Percentiles rank a stretch among this genome's conserved stretches.
phyloP scores from a whole-genome alignment of 2,113 vertebrate genomes.

The Percina caprodes region DNA sequence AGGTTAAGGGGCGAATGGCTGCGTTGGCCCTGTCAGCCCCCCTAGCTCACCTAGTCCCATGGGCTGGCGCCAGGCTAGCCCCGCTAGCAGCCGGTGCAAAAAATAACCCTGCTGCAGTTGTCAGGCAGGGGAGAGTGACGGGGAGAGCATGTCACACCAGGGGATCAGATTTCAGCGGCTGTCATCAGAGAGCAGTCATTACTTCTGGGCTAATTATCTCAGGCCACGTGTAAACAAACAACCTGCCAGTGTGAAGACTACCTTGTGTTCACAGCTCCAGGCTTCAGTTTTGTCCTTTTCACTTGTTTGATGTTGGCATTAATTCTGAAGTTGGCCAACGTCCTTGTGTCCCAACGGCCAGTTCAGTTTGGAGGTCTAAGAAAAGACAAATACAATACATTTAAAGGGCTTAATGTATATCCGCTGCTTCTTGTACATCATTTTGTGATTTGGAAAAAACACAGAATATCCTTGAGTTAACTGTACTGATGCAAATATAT shows the following conservation, averaged over 20 bases:
- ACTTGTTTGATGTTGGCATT: constrained; percentile 35
- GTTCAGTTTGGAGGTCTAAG: background rate
- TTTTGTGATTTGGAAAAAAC: background rate
- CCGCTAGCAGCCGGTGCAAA: constrained; percentile 75
- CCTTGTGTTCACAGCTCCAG: constrained; percentile 72
- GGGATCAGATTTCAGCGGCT: constrained; percentile 83
- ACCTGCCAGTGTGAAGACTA: constrained; percentile 72
- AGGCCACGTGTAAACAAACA: constrained; percentile 82
- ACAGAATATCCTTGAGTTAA: background rate
- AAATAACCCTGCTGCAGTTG: constrained; percentile 86
- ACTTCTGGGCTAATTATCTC: constrained; percentile 87
- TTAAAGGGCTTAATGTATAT: background rate
- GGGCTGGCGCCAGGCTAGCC: constrained; percentile 84
- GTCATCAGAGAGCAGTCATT: constrained; percentile 87
- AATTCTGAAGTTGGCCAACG: background rate
- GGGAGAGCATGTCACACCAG: constrained; percentile 78
- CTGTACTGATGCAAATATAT: background rate
- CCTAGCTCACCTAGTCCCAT: constrained; percentile 67
- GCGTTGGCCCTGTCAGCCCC: constrained; percentile 71
- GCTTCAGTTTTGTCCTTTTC: constrained; percentile 36
- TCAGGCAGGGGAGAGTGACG: constrained; percentile 81
- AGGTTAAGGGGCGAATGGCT: constrained; percentile 80
- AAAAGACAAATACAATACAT: background rate
- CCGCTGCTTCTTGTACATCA: background rate
- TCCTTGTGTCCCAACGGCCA: background rate